A percentile compares a stretch with the other conserved stretches of the same genome.
phyloP scores from a whole-genome alignment of 2,113 vertebrate genomes.

The Ia io region DNA sequence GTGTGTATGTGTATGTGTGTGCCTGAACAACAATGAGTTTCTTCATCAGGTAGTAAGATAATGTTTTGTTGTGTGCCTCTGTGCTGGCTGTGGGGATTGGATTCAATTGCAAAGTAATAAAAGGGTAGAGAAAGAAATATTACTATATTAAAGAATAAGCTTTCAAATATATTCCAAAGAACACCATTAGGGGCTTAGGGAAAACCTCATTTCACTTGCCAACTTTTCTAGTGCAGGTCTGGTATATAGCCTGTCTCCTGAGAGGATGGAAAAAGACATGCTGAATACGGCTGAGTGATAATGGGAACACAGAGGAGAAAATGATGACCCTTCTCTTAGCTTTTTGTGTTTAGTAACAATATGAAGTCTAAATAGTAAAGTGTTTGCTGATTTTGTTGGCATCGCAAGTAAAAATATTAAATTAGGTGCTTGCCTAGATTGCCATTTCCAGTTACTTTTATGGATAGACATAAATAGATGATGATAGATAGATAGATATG shows the following conservation, averaged over 20 bases:
- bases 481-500: not conserved
- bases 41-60: not conserved
- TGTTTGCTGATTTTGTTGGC: not conserved
- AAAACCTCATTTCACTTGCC: conserved; percentile 61
- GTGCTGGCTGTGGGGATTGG: conserved; percentile 18
- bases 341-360: not conserved
- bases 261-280: conserved; percentile 1
- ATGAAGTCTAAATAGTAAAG: not conserved
- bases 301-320: not conserved
- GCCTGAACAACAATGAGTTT: not conserved
- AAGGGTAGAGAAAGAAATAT: conserved; percentile 53
- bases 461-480: not conserved
- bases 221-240: conserved; percentile 62
- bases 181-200: conserved; percentile 36
- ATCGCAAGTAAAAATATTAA: not conserved
- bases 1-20: not conserved
- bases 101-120: conserved; percentile 62
- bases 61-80: conserved; percentile 27
- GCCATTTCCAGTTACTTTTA: not conserved
- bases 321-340: not conserved
- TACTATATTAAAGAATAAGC: conserved; percentile 57
- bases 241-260: conserved; percentile 41
- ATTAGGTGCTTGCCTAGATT: not conserved
- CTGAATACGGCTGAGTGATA: conserved; percentile 9
- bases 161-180: conserved; percentile 60